These are phyloP conservation scores for Bombus affinis DNA, from an alignment of 1,140 invertebrate genomes.

Conservation along the genomic window DNA sequence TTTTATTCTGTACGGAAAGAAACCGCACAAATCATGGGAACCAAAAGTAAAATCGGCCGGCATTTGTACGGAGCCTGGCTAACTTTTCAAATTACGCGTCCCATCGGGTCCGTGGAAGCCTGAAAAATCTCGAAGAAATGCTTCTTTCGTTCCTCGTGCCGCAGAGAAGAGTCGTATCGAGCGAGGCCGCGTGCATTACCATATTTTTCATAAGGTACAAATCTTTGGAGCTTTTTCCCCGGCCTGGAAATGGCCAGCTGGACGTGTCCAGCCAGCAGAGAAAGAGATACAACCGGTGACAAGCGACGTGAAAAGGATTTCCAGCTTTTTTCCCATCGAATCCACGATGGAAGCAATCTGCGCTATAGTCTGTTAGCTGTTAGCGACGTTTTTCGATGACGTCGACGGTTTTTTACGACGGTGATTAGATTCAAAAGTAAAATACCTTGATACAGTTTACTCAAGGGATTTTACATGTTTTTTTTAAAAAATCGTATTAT, in stretches of 20 bases:
- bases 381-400: too few relatives aligned
- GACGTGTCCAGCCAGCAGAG: background rate
- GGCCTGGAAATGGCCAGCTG: conserved; percentile 31
- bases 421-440: too few relatives aligned
- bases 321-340: background rate
- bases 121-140: conserved; percentile 18
- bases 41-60: background rate
- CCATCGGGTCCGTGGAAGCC: conserved; percentile 3
- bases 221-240: conserved; percentile 54
- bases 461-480: too few relatives aligned
- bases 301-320: background rate
- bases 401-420: too few relatives aligned
- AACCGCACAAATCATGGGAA: background rate
- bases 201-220: conserved; percentile 71
- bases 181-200: conserved; percentile 55
- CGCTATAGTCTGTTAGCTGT: background rate
- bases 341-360: background rate
- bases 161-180: conserved; percentile 7
- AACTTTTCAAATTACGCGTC: conserved; percentile 35
- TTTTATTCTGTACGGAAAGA: background rate
- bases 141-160: background rate
- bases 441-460: too few relatives aligned
- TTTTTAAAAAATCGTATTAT: too few relatives aligned
- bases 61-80: background rate
- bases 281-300: conserved; percentile 15